phyloP scores from a whole-genome alignment of 2,888 invertebrate species.

The Drosophila mayaguana region DNA sequence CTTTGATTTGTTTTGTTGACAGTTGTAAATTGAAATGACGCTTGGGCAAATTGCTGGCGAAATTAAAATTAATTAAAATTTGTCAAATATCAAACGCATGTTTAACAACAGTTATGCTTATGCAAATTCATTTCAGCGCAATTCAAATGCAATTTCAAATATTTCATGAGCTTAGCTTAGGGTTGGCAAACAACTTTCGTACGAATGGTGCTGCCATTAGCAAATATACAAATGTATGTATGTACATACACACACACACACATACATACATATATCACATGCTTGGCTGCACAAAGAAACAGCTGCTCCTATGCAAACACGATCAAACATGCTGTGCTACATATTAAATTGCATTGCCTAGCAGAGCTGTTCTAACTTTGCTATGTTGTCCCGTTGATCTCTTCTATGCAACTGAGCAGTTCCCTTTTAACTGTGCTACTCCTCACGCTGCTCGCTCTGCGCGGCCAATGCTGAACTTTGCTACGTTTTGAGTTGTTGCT shows the following conservation, averaged over 20 bases:
- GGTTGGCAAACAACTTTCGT: background rate
- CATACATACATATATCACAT: background rate
- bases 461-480: background rate
- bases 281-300: constrained; percentile 6
- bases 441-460: too few relatives aligned
- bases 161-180: background rate
- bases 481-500: background rate
- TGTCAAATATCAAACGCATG: constrained; percentile 13
- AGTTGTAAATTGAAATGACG: constrained; percentile 43
- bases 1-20: constrained; percentile 29
- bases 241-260: too few relatives aligned
- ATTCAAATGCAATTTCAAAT: background rate
- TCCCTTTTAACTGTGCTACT: background rate
- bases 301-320: background rate
- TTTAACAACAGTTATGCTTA: constrained; percentile 9
- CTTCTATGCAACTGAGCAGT: background rate
- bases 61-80: constrained; percentile 39
- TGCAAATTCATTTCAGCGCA: constrained; percentile 3
- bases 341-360: too few relatives aligned
- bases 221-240: background rate
- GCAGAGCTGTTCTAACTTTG: background rate
- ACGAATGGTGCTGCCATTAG: background rate
- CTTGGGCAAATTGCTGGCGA: constrained; percentile 8
- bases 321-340: background rate
- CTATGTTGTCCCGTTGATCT: background rate